These are phyloP conservation scores for Copidosoma aretas DNA, from an alignment of 2,888 invertebrate species.

Conservation along the genomic window DNA sequence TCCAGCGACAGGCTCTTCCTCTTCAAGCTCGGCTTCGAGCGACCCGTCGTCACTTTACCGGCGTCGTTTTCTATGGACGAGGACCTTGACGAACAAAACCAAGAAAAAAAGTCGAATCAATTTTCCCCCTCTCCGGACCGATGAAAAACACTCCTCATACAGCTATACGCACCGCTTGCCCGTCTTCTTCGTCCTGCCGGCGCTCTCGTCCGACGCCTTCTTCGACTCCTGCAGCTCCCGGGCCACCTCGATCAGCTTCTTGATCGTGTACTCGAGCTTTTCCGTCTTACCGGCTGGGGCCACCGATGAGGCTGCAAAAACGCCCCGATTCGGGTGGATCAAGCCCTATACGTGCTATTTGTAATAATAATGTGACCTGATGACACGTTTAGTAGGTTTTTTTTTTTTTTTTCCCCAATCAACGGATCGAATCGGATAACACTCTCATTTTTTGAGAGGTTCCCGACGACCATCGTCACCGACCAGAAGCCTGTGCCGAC, in stretches of 20 bases:
- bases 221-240: slow-evolving; percentile 59
- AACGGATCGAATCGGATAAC: too few relatives aligned
- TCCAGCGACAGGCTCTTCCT: slow-evolving; percentile 77
- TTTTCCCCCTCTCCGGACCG: too few relatives aligned
- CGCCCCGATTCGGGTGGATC: too few relatives aligned
- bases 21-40: slow-evolving; percentile 68
- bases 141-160: neutral
- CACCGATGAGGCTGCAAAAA: slow-evolving; percentile 45
- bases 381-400: too few relatives aligned
- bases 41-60: slow-evolving; percentile 58
- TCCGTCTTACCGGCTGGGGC: slow-evolving; percentile 54
- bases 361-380: too few relatives aligned
- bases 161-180: slow-evolving; percentile 52
- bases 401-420: too few relatives aligned
- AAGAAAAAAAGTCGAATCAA: neutral
- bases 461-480: too few relatives aligned
- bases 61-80: slow-evolving; percentile 71
- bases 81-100: slow-evolving; percentile 61
- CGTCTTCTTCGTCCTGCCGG: slow-evolving; percentile 54
- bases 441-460: too few relatives aligned
- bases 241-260: slow-evolving; percentile 58
- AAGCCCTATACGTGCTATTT: too few relatives aligned
- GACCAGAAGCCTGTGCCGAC: too few relatives aligned
- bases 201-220: slow-evolving; percentile 53
- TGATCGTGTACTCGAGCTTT: slow-evolving; percentile 58